phyloP scores from a whole-genome alignment of 1,140 invertebrate species.

The Drosophila busckii region DNA sequence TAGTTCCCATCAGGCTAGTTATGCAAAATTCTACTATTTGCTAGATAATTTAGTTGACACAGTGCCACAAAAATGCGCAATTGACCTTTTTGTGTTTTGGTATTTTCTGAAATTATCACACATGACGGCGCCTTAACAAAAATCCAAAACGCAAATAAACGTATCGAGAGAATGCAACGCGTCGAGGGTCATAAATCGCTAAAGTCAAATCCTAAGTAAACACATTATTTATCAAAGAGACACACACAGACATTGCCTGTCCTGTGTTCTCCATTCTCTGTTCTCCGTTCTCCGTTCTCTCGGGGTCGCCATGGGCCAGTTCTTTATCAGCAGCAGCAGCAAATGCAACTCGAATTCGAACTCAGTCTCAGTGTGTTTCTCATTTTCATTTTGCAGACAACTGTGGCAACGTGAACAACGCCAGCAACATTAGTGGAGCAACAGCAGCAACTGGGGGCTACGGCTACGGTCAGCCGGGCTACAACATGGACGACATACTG shows the following conservation, averaged over 20 bases:
- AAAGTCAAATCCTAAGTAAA: slow-evolving; percentile 75
- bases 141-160: slow-evolving; percentile 27
- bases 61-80: slow-evolving; percentile 17
- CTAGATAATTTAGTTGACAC: slow-evolving; percentile 14
- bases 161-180: slow-evolving; percentile 16
- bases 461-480: slow-evolving; percentile 60
- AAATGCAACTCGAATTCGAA: slow-evolving; percentile 3
- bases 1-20: neutral
- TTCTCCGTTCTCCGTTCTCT: no score
- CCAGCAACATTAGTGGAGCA: slow-evolving; percentile 59
- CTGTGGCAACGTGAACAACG: slow-evolving; percentile 75
- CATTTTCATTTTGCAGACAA: slow-evolving; percentile 79
- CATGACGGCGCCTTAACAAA: slow-evolving; percentile 18
- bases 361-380: slow-evolving; percentile 22
- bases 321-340: slow-evolving; percentile 58
- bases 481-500: slow-evolving; percentile 88
- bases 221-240: slow-evolving; percentile 71
- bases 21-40: neutral
- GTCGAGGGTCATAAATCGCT: slow-evolving; percentile 53
- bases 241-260: no score
- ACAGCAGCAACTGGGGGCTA: slow-evolving; percentile 28
- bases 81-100: slow-evolving; percentile 17
- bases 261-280: no score
- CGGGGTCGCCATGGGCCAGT: slow-evolving; percentile 54
- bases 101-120: slow-evolving; percentile 34